Percentiles rank a stretch among this genome's conserved stretches.
Conservation (phyloP, 35 echinoderm and acorn worm species). For the Amphiura filiformis region DNA sequence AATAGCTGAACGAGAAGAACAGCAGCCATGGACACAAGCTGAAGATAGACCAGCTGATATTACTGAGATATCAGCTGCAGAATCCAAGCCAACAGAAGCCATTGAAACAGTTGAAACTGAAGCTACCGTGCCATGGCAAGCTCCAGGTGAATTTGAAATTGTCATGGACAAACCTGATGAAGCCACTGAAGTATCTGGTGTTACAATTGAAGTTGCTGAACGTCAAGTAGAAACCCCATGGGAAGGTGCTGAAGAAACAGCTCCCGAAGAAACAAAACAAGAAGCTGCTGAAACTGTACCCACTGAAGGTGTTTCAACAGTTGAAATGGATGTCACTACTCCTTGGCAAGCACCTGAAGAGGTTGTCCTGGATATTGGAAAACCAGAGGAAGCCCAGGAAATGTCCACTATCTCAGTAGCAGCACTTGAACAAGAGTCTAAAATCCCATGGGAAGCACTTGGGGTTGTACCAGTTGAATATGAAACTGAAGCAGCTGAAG, state of each 20-base stretch:
- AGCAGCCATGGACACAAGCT: background rate
- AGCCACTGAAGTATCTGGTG: conserved; percentile 33
- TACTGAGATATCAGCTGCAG: conserved; percentile 35
- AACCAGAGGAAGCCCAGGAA: conserved; percentile 14
- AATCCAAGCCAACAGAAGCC: conserved; percentile 19
- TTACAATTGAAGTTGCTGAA: conserved; percentile 34
- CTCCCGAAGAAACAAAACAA: conserved; percentile 16
- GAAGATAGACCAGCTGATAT: background rate
- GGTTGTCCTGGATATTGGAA: background rate
- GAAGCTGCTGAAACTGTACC: background rate
- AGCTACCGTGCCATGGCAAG: conserved; percentile 22
- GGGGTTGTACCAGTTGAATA: background rate
- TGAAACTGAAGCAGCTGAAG: conserved; percentile 25
- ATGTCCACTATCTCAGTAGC: background rate
- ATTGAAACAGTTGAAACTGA: conserved; percentile 37
- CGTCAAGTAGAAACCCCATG: conserved; percentile 34
- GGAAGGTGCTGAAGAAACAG: conserved; percentile 25
- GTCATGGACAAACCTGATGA: conserved; percentile 43
- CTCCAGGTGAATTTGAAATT: conserved; percentile 30
- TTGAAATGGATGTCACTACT: background rate
- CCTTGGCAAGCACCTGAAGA: conserved; percentile 19
- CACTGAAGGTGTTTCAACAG: background rate
- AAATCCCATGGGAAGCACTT: conserved; percentile 24
- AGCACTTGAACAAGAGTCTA: conserved; percentile 19
- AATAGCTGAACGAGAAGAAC: background rate